Conservation (phyloP, 2,888 invertebrate species). For the Monoplex corrugatus region DNA sequence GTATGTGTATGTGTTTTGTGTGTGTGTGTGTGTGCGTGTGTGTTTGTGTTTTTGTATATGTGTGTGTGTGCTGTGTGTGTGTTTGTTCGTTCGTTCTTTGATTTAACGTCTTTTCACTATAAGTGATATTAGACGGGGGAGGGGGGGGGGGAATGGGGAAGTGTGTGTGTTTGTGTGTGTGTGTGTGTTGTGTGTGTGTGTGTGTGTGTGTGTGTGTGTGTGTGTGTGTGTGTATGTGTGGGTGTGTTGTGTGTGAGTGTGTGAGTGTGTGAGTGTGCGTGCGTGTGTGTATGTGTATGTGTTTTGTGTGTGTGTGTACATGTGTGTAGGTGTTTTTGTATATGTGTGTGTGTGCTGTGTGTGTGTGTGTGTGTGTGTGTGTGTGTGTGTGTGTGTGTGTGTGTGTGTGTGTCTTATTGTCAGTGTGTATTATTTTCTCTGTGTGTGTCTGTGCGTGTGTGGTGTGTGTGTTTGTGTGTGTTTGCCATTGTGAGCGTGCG, state of each 20-base stretch:
- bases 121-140: too few species aligned
- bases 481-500: not conserved
- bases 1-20: not conserved
- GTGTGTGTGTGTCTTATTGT: not conserved
- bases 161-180: constrained; percentile 5
- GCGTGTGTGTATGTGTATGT: not conserved
- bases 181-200: not conserved
- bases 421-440: too few species aligned
- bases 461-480: not conserved
- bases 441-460: not conserved
- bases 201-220: constrained; percentile 19
- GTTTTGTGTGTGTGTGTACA: not conserved
- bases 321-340: not conserved
- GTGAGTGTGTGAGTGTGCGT: constrained; percentile 22
- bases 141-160: too few species aligned
- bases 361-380: constrained; percentile 22
- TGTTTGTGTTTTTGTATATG: not conserved
- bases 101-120: too few species aligned
- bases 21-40: not conserved
- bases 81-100: not conserved
- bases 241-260: not conserved
- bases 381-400: constrained; percentile 22
- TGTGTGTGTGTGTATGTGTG: constrained; percentile 7
- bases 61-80: too few species aligned
- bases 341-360: not conserved